These are phyloP conservation scores for Epinotia nisella DNA, from an alignment of 2,888 invertebrate genomes.

Conservation along the genomic window DNA sequence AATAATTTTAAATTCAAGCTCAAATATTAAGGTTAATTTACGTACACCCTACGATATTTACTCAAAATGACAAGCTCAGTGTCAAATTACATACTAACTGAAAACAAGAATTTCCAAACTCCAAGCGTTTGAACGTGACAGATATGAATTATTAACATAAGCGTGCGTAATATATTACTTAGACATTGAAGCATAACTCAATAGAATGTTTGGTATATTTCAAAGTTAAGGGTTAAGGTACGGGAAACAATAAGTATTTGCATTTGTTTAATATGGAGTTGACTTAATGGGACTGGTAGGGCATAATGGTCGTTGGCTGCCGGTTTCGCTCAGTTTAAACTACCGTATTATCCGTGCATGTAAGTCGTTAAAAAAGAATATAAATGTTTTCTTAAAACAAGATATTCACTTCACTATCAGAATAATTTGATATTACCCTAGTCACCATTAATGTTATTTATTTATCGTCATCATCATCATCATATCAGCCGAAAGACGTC, in stretches of 20 bases:
- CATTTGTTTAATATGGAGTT: neutral
- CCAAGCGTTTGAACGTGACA: slow-evolving; percentile 29
- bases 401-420: no score
- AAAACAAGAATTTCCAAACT: slow-evolving; percentile 39
- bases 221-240: neutral
- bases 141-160: slow-evolving; percentile 38
- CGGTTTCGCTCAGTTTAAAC: no score
- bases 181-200: slow-evolving; percentile 34
- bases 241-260: slow-evolving; percentile 1
- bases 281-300: neutral
- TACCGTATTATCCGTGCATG: no score
- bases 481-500: no score
- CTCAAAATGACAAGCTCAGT: slow-evolving; percentile 14
- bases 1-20: neutral
- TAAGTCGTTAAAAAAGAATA: no score
- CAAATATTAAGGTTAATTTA: neutral
- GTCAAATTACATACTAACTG: slow-evolving; percentile 37
- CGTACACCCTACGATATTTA: neutral
- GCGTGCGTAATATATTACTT: slow-evolving; percentile 37
- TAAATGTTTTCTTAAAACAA: no score
- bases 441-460: no score
- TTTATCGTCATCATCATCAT: no score
- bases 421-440: no score
- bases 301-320: no score
- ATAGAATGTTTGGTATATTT: slow-evolving; percentile 12